These are phyloP conservation scores for Echinometra lucunter DNA, from an alignment of 53 echinoderm and acorn worm species.

Conservation along the genomic window DNA sequence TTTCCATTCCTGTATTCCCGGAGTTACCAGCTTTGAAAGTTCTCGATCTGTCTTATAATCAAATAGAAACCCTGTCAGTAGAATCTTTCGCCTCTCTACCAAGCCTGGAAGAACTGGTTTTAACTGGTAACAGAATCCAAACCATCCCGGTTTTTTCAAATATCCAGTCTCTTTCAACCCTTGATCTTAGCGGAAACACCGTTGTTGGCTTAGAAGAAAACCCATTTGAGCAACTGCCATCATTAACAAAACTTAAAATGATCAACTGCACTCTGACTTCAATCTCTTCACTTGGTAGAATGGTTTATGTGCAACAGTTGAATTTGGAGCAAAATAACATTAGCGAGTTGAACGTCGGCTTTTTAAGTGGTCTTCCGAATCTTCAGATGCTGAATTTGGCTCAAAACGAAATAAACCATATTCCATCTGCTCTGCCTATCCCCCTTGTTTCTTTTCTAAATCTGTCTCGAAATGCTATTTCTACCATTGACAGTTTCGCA, in stretches of 20 bases:
- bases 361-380: neutral
- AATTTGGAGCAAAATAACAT: neutral
- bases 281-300: neutral
- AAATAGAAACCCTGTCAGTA: neutral
- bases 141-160: conserved; percentile 4
- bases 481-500: neutral
- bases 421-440: neutral
- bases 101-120: neutral
- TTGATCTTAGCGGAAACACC: neutral
- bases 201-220: neutral
- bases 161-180: neutral
- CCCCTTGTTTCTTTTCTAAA: neutral
- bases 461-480: neutral
- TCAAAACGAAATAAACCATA: neutral
- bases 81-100: neutral
- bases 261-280: neutral
- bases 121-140: neutral
- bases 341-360: neutral
- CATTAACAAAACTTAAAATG: neutral
- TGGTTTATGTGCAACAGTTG: neutral
- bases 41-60: conserved; percentile 12
- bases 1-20: neutral
- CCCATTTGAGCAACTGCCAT: neutral
- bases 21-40: neutral
- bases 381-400: neutral